These are phyloP conservation scores for Ochropleura leucogaster DNA, from an alignment of 2,888 invertebrate species.

Conservation along the genomic window DNA sequence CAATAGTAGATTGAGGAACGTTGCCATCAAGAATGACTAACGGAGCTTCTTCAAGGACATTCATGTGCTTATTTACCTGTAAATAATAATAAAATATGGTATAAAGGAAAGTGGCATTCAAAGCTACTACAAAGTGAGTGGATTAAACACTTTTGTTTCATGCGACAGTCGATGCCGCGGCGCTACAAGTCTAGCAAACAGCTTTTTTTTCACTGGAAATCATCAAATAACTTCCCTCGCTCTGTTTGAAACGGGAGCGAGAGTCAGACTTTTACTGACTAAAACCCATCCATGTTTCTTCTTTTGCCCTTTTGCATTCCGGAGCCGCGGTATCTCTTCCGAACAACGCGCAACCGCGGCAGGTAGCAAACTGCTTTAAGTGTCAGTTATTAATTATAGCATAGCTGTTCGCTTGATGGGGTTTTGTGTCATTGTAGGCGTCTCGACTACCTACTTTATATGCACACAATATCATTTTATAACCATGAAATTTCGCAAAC, in stretches of 20 bases:
- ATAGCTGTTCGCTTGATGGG: neutral
- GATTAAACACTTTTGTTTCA: conserved; percentile 27
- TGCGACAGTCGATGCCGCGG: neutral
- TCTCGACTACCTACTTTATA: neutral
- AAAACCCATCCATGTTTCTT: too few relatives aligned
- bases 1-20: conserved; percentile 92
- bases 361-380: neutral
- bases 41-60: conserved; percentile 91
- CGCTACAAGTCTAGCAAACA: neutral
- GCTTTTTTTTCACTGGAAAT: neutral
- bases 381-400: conserved; percentile 28
- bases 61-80: conserved; percentile 91
- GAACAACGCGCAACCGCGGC: too few relatives aligned
- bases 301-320: too few relatives aligned
- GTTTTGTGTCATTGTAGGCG: neutral
- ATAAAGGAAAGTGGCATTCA: conserved; percentile 6
- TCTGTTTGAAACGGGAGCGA: too few relatives aligned
- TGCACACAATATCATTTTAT: neutral
- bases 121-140: conserved; percentile 1
- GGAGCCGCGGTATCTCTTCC: too few relatives aligned
- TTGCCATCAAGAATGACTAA: conserved; percentile 97
- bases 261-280: too few relatives aligned
- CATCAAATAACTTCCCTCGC: too few relatives aligned
- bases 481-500: conserved; percentile 6
- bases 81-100: conserved; percentile 56